These are phyloP conservation scores for Chelonus formosanus DNA, from an alignment of 2,888 invertebrate species.

Conservation along the genomic window DNA sequence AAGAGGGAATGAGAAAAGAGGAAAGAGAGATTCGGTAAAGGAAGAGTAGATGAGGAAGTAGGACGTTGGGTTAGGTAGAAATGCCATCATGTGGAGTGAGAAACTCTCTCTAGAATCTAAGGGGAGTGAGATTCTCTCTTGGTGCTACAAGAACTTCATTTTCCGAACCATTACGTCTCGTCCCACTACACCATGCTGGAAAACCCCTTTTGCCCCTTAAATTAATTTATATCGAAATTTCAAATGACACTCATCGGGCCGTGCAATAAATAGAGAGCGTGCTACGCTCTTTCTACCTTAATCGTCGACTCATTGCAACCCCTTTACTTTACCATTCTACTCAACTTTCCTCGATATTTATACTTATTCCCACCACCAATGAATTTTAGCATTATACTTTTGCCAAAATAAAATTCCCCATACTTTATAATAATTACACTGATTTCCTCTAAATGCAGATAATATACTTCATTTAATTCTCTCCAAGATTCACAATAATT, in stretches of 20 bases:
- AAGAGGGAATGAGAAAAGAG: neutral
- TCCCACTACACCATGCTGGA: constrained; percentile 46
- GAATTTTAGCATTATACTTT: too few relatives aligned
- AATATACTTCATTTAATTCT: too few relatives aligned
- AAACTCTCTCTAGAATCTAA: neutral
- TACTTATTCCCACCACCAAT: too few relatives aligned
- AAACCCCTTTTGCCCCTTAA: constrained; percentile 57
- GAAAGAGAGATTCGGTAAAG: neutral
- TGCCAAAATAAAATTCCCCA: too few relatives aligned
- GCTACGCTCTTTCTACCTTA: constrained; percentile 6
- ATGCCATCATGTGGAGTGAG: constrained; percentile 27
- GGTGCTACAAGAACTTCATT: constrained; percentile 50
- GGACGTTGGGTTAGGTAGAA: constrained; percentile 31
- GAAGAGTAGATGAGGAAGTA: neutral
- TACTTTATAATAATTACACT: too few relatives aligned
- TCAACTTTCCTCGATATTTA: too few relatives aligned
- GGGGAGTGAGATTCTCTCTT: constrained; percentile 33
- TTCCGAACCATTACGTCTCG: constrained; percentile 62
- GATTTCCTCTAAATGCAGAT: too few relatives aligned
- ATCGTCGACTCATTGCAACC: too few relatives aligned
- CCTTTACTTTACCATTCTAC: too few relatives aligned
- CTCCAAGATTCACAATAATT: too few relatives aligned
- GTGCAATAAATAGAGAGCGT: constrained; percentile 55
- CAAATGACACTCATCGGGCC: constrained; percentile 61
- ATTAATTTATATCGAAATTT: constrained; percentile 65